phyloP scores from a whole-genome alignment of 2,797 vertebrate species.

The Enteromius unitaeniatus region DNA sequence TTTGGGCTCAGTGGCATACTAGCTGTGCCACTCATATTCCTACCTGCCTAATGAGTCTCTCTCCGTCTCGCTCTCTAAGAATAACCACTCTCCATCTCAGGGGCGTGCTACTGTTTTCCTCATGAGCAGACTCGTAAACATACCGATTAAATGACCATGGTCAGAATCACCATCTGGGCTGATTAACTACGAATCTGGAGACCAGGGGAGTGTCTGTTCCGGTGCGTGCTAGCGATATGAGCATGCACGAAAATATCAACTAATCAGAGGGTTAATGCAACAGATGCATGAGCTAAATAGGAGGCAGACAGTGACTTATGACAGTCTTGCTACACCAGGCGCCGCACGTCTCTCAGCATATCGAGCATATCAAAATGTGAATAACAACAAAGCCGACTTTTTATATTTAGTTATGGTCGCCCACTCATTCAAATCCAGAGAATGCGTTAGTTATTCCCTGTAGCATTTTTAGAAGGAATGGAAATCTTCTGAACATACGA shows the following conservation, averaged over 20 bases:
- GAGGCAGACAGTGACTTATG: constrained; percentile 41
- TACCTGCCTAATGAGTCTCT: constrained; percentile 48
- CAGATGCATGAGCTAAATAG: constrained; percentile 33
- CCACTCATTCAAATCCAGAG: constrained; percentile 37
- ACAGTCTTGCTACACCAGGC: not conserved
- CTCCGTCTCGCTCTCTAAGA: constrained; percentile 2
- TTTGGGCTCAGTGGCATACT: constrained; percentile 53
- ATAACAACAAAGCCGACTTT: constrained; percentile 54
- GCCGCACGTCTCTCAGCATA: constrained; percentile 30
- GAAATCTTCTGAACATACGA: constrained; percentile 48
- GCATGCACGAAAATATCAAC: not conserved
- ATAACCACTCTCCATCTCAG: constrained; percentile 38
- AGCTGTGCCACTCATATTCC: constrained; percentile 57
- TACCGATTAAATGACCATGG: constrained; percentile 34
- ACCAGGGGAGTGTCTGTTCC: constrained; percentile 10
- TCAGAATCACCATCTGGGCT: constrained; percentile 42
- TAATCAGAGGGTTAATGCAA: constrained; percentile 16
- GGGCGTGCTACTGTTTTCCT: constrained; percentile 38
- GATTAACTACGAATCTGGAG: constrained; percentile 32
- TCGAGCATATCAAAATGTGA: constrained; percentile 46
- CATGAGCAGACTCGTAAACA: constrained; percentile 23
- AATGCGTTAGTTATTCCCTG: constrained; percentile 45
- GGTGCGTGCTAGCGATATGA: not conserved
- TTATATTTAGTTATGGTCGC: constrained; percentile 46
- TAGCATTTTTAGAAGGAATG: constrained; percentile 36